Evolutionary conservation across 2,888 invertebrate genomes (phyloP).

Genomic region (Troglohyphantes excavatus): DNA sequence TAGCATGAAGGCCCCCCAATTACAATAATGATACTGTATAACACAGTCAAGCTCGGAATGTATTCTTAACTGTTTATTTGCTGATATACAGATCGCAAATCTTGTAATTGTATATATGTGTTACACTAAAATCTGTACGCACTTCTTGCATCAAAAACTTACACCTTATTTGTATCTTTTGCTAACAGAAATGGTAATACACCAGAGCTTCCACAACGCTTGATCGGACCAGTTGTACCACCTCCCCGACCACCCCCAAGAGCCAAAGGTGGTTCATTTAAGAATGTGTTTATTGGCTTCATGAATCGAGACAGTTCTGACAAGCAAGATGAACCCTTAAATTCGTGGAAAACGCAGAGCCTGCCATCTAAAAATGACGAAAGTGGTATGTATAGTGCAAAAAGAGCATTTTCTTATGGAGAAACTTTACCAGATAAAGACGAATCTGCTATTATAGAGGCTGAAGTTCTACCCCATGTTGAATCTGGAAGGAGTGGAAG

Average conservation of each 20-base stretch:
- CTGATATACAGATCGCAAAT: too few relatives aligned
- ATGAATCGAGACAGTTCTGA: constrained; percentile 50
- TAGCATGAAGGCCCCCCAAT: too few relatives aligned
- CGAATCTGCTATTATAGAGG: constrained; percentile 50
- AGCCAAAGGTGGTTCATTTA: constrained; percentile 48
- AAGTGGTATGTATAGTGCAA: constrained; percentile 5
- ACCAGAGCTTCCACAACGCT: constrained; percentile 67
- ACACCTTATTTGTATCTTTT: not conserved
- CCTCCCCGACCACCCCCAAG: constrained; percentile 51
- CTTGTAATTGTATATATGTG: too few relatives aligned
- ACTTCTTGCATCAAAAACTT: too few relatives aligned
- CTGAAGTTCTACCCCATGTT: constrained; percentile 51
- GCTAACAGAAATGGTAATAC: constrained; percentile 29
- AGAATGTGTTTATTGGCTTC: constrained; percentile 55
- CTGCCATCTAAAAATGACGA: constrained; percentile 50
- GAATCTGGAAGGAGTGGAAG: constrained; percentile 22
- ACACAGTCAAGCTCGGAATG: too few relatives aligned
- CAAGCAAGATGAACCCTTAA: not conserved
- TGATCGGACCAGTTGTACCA: constrained; percentile 49
- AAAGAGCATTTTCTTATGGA: constrained; percentile 45
- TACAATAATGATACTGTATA: too few relatives aligned
- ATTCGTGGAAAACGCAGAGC: constrained; percentile 64
- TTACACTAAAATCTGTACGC: too few relatives aligned
- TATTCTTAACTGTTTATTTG: too few relatives aligned
- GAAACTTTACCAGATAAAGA: constrained; percentile 34